Conservation (phyloP, 2,113 vertebrate species). For the Pao palembangensis region DNA sequence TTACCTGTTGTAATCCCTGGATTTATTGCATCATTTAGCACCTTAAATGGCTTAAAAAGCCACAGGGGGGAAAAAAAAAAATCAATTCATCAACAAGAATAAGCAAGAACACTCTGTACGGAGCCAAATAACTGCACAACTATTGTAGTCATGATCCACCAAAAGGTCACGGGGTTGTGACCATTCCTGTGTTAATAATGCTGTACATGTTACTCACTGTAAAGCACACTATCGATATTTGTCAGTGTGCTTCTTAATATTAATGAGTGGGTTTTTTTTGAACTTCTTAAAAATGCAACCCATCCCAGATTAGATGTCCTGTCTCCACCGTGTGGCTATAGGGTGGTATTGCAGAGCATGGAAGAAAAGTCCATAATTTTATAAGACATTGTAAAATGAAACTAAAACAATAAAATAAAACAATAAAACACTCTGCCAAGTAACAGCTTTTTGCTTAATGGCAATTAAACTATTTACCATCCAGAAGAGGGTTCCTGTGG, state of each 20-base stretch:
- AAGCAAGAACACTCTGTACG: slow-evolving; percentile 32
- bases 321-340: slow-evolving; percentile 62
- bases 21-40: slow-evolving; percentile 66
- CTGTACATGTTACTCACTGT: slow-evolving; percentile 1
- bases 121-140: slow-evolving; percentile 33
- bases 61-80: slow-evolving; percentile 17
- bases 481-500: slow-evolving; percentile 86
- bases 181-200: slow-evolving; percentile 10
- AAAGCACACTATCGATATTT: background rate
- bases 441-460: background rate
- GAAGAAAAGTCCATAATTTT: background rate
- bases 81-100: slow-evolving; percentile 45
- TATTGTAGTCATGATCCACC: background rate
- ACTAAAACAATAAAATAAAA: background rate
- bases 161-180: background rate
- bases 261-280: background rate
- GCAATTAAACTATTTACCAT: slow-evolving; percentile 78
- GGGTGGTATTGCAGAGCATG: slow-evolving; percentile 39
- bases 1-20: slow-evolving; percentile 46
- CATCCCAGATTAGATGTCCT: slow-evolving; percentile 42
- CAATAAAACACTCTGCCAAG: background rate
- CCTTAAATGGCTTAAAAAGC: slow-evolving; percentile 50
- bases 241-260: too few relatives aligned
- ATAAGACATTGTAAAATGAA: background rate
- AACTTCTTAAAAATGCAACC: slow-evolving; percentile 1